Evolutionary conservation across 2,888 invertebrate species (phyloP), one percentile per base, ranked within the genome.

Genomic region (Apamea anceps): DNA sequence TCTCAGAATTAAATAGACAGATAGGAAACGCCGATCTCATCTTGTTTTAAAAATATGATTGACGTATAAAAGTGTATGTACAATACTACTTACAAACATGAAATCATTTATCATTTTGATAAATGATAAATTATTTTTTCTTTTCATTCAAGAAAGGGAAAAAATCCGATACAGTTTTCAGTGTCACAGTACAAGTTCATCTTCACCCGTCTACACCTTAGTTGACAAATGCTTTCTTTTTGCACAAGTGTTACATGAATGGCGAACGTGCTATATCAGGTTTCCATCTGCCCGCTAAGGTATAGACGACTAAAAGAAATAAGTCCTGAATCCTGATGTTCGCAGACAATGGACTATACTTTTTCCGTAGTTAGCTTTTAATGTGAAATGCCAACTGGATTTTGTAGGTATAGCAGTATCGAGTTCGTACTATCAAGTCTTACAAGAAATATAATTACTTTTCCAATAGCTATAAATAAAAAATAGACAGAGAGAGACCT

Each of bases 231-330:
- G 70, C 66, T 18, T 76, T 13, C n/a, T 68, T 77, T 80, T 76
- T 68, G 51, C 28, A 37, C 75, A 8, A 68, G 72, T 68, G 25
- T 18, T 45, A n/a, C 21, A 57, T 75, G 63, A 80, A 81, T 48
- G 60, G 60, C 15, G 42, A 76, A 86, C 85, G 85, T 86, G 85
- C 65, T 79, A 21, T 86, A 86, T 86, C 85, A 57, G 21, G 79
- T 57, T 48, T 37, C 28, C 72, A 85, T 79, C 79, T 79, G 0
- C 6, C 18, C 13, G 1, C 45, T 8, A 37, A 73, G 28, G 75
- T 48, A 32, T 21, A 60, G 72, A 62, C 75, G 18, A 25, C 25
- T 0, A 60, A 83, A 83, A 75, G 66, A 70, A 71, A 65, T 73
- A 71, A 68, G 65, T 28, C 42, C 25, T 42, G 63, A 70, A 73